These are phyloP conservation scores for Heteronetta atricapilla DNA, from an alignment of 2,113 vertebrate species.

Conservation along the genomic window DNA sequence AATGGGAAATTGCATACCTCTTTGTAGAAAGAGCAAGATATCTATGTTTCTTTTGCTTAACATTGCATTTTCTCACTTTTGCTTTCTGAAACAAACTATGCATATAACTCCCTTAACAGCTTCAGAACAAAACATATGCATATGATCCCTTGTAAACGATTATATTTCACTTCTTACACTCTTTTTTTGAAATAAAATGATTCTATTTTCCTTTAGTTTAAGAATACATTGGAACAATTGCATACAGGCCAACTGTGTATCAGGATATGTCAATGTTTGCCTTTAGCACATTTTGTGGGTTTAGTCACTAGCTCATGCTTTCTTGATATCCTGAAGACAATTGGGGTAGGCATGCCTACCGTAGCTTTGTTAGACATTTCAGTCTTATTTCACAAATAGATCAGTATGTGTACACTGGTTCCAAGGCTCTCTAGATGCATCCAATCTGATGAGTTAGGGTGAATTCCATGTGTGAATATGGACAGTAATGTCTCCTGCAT, in stretches of 20 bases:
- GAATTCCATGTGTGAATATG: neutral
- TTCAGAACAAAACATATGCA: neutral
- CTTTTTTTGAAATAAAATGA: neutral
- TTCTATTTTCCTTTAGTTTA: neutral
- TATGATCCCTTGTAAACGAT: neutral
- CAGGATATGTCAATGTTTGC: neutral
- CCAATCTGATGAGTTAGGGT: neutral
- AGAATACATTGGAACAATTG: neutral
- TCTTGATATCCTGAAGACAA: neutral
- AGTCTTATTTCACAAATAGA: neutral
- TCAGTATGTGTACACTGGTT: neutral
- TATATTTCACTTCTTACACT: neutral
- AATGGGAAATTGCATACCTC: neutral
- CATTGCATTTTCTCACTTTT: neutral
- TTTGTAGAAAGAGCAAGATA: neutral
- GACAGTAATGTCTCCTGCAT: fast-evolving
- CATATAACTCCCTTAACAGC: neutral
- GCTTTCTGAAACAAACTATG: neutral
- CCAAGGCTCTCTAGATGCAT: neutral
- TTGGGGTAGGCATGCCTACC: neutral
- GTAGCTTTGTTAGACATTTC: neutral
- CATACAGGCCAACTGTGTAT: neutral
- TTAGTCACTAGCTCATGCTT: neutral
- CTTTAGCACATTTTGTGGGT: neutral
- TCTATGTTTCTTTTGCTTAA: neutral